phyloP scores from a whole-genome alignment of 2,113 vertebrate genomes.

The Callopanchax toddi region DNA sequence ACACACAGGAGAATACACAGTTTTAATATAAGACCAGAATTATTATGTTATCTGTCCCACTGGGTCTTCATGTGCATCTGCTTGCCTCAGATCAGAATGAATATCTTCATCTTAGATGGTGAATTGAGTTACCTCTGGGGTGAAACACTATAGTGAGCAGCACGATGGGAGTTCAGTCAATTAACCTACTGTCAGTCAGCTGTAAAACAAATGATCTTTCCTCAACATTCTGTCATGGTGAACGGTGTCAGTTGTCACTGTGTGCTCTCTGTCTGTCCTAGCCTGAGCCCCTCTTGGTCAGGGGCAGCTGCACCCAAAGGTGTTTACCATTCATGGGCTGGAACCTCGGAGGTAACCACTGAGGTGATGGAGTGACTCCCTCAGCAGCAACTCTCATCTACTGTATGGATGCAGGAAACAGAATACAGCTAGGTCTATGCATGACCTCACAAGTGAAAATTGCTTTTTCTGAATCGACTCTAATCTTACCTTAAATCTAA shows the following conservation, averaged over 20 bases:
- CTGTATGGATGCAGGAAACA: constrained; percentile 4
- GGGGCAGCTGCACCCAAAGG: constrained; percentile 33
- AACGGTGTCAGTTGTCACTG: constrained; percentile 11
- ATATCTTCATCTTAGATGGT: constrained; percentile 39
- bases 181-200: constrained; percentile 63
- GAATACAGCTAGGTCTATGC: not conserved
- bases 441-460: constrained; percentile 26
- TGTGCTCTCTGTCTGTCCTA: constrained; percentile 2
- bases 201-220: constrained; percentile 26
- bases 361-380: constrained; percentile 42
- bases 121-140: constrained; percentile 16
- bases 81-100: constrained; percentile 16
- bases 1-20: not conserved
- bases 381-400: constrained; percentile 40
- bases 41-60: constrained; percentile 3
- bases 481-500: constrained; percentile 32
- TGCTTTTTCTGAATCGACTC: constrained; percentile 31
- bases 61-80: constrained; percentile 3
- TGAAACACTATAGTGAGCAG: not conserved
- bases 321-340: constrained; percentile 67
- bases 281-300: not conserved
- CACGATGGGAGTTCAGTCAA: constrained; percentile 43
- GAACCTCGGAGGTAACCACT: constrained; percentile 20
- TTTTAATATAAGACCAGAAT: not conserved
- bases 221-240: constrained; percentile 3